These are phyloP conservation scores for Poecilia latipinna DNA, from an alignment of 2,113 vertebrate genomes.

Conservation along the genomic window DNA sequence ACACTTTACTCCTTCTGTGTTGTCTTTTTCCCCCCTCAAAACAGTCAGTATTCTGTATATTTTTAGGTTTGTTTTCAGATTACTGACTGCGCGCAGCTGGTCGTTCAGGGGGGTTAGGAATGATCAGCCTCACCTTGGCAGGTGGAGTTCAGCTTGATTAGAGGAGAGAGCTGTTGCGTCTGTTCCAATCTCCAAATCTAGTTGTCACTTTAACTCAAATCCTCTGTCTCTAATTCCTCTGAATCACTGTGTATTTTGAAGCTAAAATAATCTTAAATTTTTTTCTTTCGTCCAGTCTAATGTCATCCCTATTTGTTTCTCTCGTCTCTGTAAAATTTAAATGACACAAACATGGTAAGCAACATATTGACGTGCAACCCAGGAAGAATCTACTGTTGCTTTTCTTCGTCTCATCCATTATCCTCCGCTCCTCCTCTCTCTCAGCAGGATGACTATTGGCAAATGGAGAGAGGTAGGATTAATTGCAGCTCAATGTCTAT, in stretches of 20 bases:
- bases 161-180: conserved; percentile 4
- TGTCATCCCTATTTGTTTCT: neutral
- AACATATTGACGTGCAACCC: conserved; percentile 3
- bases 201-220: conserved; percentile 11
- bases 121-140: conserved; percentile 31
- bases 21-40: neutral
- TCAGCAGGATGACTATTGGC: conserved; percentile 67
- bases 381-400: neutral
- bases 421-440: conserved; percentile 3
- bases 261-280: conserved; percentile 2
- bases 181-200: conserved; percentile 18
- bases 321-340: conserved; percentile 5
- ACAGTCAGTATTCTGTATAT: neutral
- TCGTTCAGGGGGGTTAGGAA: conserved; percentile 23
- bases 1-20: neutral
- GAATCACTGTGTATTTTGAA: conserved; percentile 8
- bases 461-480: conserved; percentile 75
- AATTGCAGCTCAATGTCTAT: conserved; percentile 76
- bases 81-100: conserved; percentile 30
- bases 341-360: conserved; percentile 5
- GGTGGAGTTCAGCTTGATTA: conserved; percentile 23
- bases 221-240: conserved; percentile 15
- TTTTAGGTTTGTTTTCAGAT: conserved; percentile 18
- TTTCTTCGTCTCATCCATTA: conserved; percentile 14
- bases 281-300: neutral